phyloP scores from a whole-genome alignment of 1,140 invertebrate species.

The Drosophila cardini region DNA sequence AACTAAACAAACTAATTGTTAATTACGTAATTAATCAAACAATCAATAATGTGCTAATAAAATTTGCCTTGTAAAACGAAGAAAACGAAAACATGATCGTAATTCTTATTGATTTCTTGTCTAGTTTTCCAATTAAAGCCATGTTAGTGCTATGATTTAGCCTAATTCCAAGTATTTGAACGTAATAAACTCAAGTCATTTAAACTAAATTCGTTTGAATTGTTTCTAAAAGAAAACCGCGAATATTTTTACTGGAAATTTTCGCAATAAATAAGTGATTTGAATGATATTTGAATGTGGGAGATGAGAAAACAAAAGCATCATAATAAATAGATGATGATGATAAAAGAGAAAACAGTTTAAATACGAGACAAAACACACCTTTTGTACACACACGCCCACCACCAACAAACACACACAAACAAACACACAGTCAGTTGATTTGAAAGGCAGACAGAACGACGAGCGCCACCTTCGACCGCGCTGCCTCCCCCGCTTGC shows the following conservation, averaged over 20 bases:
- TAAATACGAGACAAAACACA: constrained; percentile 30
- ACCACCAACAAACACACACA: constrained; percentile 16
- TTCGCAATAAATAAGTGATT: constrained; percentile 57
- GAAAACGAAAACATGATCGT: constrained; percentile 38
- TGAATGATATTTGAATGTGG: constrained; percentile 38
- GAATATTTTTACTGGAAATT: constrained; percentile 40
- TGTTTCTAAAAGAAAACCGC: not conserved
- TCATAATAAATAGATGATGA: constrained; percentile 3
- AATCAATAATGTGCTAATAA: constrained; percentile 42
- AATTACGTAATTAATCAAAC: constrained; percentile 39
- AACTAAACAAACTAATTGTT: constrained; percentile 21
- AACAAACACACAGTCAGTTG: not conserved
- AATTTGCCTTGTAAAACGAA: constrained; percentile 47
- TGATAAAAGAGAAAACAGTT: constrained; percentile 10
- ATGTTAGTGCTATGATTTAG: constrained; percentile 19
- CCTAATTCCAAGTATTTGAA: constrained; percentile 2
- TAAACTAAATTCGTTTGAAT: constrained; percentile 9
- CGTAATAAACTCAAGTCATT: not conserved
- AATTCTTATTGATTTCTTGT: constrained; percentile 55
- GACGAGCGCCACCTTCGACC: constrained; percentile 6
- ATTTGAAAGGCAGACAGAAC: constrained; percentile 7
- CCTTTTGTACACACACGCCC: constrained; percentile 2
- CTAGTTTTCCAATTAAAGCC: not conserved
- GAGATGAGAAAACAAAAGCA: constrained; percentile 22
- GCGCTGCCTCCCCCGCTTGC: not conserved